Percentiles rank a stretch among this genome's conserved stretches.
Conservation (phyloP, 2,797 vertebrate species). For the Rhinella marina region DNA sequence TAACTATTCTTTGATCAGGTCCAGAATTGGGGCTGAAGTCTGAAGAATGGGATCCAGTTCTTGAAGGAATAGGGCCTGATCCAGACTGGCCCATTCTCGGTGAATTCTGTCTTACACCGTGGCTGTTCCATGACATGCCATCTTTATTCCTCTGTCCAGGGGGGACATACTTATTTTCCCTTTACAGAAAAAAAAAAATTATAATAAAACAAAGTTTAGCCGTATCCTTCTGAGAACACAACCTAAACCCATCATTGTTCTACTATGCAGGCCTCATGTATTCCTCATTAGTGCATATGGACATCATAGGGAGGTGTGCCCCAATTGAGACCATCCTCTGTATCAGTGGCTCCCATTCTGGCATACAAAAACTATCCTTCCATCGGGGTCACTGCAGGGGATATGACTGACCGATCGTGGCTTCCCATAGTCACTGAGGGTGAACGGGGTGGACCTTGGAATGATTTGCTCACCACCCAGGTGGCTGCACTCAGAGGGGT, state of each 20-base stretch:
- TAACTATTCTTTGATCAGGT: constrained; percentile 95
- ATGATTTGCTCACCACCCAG: too few species aligned
- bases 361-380: not conserved
- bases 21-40: constrained; percentile 92
- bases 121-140: constrained; percentile 88
- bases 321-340: not conserved
- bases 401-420: too few species aligned
- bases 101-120: constrained; percentile 90
- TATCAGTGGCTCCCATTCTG: not conserved
- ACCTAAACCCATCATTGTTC: too few species aligned
- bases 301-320: not conserved
- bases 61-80: constrained; percentile 83
- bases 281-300: not conserved
- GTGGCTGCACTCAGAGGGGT: too few species aligned
- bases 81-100: constrained; percentile 88
- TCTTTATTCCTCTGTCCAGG: constrained; percentile 96
- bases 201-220: not conserved
- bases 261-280: too few species aligned
- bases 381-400: too few species aligned
- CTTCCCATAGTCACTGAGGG: too few species aligned
- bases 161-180: constrained; percentile 98
- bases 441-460: too few species aligned
- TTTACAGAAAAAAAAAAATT: constrained; percentile 66
- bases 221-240: not conserved
- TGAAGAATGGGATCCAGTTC: constrained; percentile 85